Evolutionary conservation across 2,888 invertebrate species (phyloP).

Genomic region (Caenorhabditis parvicauda): DNA sequence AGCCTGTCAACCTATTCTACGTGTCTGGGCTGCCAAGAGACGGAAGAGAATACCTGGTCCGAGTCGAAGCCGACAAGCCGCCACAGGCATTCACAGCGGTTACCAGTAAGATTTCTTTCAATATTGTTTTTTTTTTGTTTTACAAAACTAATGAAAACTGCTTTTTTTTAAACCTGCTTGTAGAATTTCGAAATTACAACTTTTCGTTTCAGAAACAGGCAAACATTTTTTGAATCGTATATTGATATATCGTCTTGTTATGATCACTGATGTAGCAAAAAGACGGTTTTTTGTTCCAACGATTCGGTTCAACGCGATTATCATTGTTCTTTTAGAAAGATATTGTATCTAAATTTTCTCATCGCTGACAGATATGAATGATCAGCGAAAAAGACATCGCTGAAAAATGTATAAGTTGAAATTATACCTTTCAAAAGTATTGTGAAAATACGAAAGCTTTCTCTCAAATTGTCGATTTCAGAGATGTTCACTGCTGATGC

Average conservation of each 20-base stretch:
- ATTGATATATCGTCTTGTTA: background rate
- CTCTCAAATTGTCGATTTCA: background rate
- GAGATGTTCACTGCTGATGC: constrained; percentile 26
- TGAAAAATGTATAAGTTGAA: too few relatives aligned
- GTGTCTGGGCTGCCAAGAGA: constrained; percentile 23
- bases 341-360: too few relatives aligned
- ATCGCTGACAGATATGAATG: too few relatives aligned
- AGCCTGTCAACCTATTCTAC: constrained; percentile 33
- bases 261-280: too few relatives aligned
- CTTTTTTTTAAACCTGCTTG: too few relatives aligned
- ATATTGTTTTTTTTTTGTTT: background rate
- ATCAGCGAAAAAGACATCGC: too few relatives aligned
- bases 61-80: constrained; percentile 35
- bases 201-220: too few relatives aligned
- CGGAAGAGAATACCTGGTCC: constrained; percentile 27
- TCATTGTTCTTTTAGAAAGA: too few relatives aligned
- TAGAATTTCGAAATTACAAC: too few relatives aligned
- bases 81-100: constrained; percentile 28
- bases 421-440: background rate
- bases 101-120: constrained; percentile 12
- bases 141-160: background rate
- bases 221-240: too few relatives aligned
- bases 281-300: background rate
- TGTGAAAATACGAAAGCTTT: background rate
- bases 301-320: too few relatives aligned